Base-by-base conservation (phyloP, 1,140 invertebrate species). In the Camponotus vicinus region DNA sequence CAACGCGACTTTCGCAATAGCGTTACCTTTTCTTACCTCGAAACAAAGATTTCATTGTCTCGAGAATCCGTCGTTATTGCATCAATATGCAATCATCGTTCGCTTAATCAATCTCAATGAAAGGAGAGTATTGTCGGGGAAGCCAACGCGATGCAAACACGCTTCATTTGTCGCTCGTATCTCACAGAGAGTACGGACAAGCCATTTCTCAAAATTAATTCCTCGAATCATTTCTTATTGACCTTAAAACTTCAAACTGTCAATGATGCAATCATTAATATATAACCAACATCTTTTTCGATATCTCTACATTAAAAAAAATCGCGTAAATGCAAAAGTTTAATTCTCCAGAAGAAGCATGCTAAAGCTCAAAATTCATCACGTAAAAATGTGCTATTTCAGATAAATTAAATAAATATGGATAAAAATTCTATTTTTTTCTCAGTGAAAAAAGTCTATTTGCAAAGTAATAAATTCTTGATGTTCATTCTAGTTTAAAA, bases 71-170 rank as follows among this genome's bases (percentile, higher is more conserved):
- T 37, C 52, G 69, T 83, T 83, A 83, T 83, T 83, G 79, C 79
- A 73, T 83, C 79, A 73, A 75, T 83, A 83, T 61, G 79, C 79
- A 83, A 83, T 83, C 69, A 83, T 75, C 79, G 79, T 75, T 75
- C 79, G 69, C 79, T 83, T 64, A 83, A 83, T 83, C 79, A 73
- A 75, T 73, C 61, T 69, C 27, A 83, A 83, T 83, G 79, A 83
- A 83, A 83, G 79, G 79, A 69, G 69, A 42, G 79, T 75, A 75
- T 83, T 83, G 79, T 83, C 37, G 21, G 52, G 13, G 37, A 45
- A 59, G 66, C 49, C 37, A 40, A 45, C 42, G 55, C 67, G 55
- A 70, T 55, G 78, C 64, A 57, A 80, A 73, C 69, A 27, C 55
- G 79, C 55, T 83, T 73, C 69, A 75, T 59, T 75, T 83, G 79